phyloP scores from a whole-genome alignment of 2,113 vertebrate genomes.

The Balaeniceps rex region DNA sequence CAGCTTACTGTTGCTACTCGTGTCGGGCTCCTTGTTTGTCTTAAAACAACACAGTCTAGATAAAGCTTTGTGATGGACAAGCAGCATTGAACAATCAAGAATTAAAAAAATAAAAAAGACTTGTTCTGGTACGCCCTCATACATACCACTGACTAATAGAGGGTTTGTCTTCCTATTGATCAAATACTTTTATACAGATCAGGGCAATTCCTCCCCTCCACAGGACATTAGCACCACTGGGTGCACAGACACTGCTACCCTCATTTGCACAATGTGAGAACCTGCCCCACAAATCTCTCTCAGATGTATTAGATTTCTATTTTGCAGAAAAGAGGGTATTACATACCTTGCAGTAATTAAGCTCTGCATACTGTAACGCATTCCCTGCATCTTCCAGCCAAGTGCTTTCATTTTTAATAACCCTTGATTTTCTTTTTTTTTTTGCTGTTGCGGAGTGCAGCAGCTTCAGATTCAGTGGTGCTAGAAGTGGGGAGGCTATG shows the following conservation, averaged over 20 bases:
- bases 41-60: neutral
- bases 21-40: neutral
- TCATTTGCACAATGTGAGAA: neutral
- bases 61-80: neutral
- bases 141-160: neutral
- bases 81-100: neutral
- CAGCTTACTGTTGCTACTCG: neutral
- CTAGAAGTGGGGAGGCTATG: neutral
- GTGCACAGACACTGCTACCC: neutral
- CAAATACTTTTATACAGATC: neutral
- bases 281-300: neutral
- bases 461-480: neutral
- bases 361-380: neutral
- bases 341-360: neutral
- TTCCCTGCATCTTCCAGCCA: neutral
- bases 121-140: neutral
- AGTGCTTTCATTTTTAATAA: conserved; percentile 8
- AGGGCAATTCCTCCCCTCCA: neutral
- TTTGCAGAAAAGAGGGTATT: neutral
- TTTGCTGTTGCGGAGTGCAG: neutral
- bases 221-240: neutral
- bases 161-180: neutral
- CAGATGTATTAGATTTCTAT: neutral
- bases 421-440: neutral
- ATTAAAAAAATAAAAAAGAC: neutral